Evolutionary conservation across 1,140 invertebrate genomes (phyloP), one percentile per base, ranked within the genome.

Genomic region (Drosophila micromelanica): DNA sequence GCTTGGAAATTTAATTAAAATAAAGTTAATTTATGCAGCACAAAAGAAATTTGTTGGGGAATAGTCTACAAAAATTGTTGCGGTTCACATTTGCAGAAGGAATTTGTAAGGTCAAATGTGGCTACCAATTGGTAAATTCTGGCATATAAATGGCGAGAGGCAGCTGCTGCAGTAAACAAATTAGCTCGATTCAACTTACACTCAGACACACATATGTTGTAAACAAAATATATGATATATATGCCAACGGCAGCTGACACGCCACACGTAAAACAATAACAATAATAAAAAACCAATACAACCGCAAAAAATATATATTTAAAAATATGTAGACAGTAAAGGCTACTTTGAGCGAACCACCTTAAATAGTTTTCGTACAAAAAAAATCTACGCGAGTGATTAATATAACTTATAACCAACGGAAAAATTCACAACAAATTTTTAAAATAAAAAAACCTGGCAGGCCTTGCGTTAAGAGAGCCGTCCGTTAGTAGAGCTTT

Each of bases 181-280:
- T 86, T 86, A 82, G 82, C 82, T 78, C 62, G 70, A 56, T 85
- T 84, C 67, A 57, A 75, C 67, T 85, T 74, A 51, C 37, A 59
- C 17, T 27, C 27, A 12, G 17, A 37, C 42, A 54, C 4, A 23
- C 20, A 40, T 4, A 35, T 30, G 51, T 69, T 69, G 64, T 73
- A 61, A 74, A 64, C 67, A 56, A 69, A 74, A 86, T 86, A 85
- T 81, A 86, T 86, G 81, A 78, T 73, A 82, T 73, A 82, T 87
- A 82, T 87, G 82, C 82, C 82, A 86, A 70, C 72, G 71, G 74
- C 82, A 86, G 82, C 84, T 86, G 82, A 82, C 82, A 82, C 60
- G 52, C 35, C 73, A 45, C 65, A 80, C 17, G 2, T 17, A 60
- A 35, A 8, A 32, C 0, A 32, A 32, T 2, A 8, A 32, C 0